Evolutionary conservation across 2,113 vertebrate genomes (phyloP).

Genomic region (Anarhynchus alexandrinus): DNA sequence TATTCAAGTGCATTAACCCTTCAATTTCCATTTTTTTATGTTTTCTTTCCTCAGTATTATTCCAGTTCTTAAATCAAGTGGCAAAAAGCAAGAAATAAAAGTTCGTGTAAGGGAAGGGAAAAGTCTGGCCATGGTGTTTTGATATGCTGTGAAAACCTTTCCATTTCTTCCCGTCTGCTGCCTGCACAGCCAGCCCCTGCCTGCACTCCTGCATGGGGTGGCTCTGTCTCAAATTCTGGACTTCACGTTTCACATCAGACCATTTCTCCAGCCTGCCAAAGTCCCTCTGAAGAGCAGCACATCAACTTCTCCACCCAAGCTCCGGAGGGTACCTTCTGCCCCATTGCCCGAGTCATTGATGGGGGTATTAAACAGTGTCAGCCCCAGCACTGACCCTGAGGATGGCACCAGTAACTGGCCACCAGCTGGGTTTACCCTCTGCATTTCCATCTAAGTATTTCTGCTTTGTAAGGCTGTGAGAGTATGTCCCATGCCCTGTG

Average conservation of each 20-base stretch:
- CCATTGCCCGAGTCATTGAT: rapidly evolving
- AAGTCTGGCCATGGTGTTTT: rapidly evolving
- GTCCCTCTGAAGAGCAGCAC: background rate
- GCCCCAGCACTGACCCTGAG: background rate
- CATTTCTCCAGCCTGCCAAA: background rate
- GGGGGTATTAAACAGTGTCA: background rate
- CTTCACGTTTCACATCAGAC: background rate
- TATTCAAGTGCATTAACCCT: conserved; percentile 32
- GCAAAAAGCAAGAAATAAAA: background rate
- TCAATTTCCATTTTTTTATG: background rate
- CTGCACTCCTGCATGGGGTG: background rate
- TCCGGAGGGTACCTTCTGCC: background rate
- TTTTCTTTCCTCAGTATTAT: background rate
- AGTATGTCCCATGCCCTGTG: too few species aligned
- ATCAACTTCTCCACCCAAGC: background rate
- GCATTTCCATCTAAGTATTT: background rate
- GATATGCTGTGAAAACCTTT: background rate
- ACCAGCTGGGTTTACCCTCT: background rate
- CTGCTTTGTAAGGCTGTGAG: background rate
- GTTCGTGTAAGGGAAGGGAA: background rate
- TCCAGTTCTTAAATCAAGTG: background rate
- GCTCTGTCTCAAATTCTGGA: background rate
- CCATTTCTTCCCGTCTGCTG: background rate
- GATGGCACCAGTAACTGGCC: background rate
- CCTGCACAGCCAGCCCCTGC: background rate